Evolutionary conservation across 2,113 vertebrate species (phyloP), one percentile per base, ranked within the genome.

Genomic region (Phrynosoma platyrhinos): DNA sequence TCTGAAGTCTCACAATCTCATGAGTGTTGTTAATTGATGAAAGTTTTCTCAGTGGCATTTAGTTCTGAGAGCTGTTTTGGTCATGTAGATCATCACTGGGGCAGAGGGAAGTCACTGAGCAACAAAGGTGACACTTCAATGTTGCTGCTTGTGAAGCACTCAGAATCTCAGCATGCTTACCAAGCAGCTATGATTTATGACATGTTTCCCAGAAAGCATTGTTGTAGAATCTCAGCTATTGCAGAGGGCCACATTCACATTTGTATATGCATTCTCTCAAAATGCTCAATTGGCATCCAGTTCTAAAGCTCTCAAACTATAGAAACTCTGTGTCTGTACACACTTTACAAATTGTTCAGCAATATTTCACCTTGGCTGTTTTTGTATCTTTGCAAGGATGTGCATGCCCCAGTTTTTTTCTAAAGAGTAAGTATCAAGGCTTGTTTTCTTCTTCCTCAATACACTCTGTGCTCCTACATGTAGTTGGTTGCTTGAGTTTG

Each of bases 401-500:
- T 3, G 1, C 0, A 1, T 80, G 21, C 42, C 5, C 82, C 82
- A 36, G 72, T 90, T 88, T 25, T 0, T 78, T n/a, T n/a, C n/a
- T n/a, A 42, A 77, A 90, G 1, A n/a, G 23, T 9, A 69, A 10
- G 84, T 82, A 85, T 94, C 32, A 27, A 40, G 25, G 25, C 18
- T 72, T 80, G 53, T 87, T 40, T 77, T 81, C 68, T 75, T 6
- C 14, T 58, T 91, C 66, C 27, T 80, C 87, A 76, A 25, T 62
- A 62, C 87, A 77, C 2, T 7, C 1, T 40, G 20, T 75, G n/a
- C 75, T 79, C 80, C 0, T 23, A 58, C 42, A 55, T 93, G 36
- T 85, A 21, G 58, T 32, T 88, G 80, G 2, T 52, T 90, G 79
- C 18, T 87, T 90, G 72, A 90, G 88, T 86, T 69, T 90, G 90